A percentile compares a stretch with the other conserved stretches of the same genome.
phyloP scores from a whole-genome alignment of 2,113 vertebrate genomes.

The Apteryx mantelli region DNA sequence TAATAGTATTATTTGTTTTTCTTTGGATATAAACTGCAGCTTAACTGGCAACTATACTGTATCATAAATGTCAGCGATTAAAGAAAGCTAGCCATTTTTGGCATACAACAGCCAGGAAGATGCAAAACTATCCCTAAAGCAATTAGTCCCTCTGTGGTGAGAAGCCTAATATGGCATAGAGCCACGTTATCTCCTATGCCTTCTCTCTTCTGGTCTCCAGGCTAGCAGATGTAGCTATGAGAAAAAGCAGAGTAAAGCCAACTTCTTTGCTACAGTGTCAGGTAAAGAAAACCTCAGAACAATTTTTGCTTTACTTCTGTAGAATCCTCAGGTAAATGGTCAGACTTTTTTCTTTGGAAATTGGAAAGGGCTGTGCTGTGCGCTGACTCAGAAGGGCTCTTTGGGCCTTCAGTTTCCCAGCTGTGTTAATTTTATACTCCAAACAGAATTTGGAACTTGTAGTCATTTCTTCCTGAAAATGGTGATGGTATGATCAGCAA shows the following conservation, averaged over 20 bases:
- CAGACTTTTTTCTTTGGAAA: not conserved
- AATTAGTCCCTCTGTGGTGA: not conserved
- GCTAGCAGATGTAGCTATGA: not conserved
- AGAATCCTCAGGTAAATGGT: not conserved
- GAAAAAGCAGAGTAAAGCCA: not conserved
- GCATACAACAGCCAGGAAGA: not conserved
- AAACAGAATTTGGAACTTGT: not conserved
- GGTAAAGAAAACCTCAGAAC: not conserved
- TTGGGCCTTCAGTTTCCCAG: not conserved
- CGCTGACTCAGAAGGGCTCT: not conserved
- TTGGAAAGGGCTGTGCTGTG: not conserved
- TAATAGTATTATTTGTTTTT: not conserved
- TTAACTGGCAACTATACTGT: not conserved
- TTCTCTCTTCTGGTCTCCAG: not conserved
- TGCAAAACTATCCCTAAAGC: not conserved
- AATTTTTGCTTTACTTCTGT: not conserved
- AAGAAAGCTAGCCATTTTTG: not conserved
- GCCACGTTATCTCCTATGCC: not conserved
- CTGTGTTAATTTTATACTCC: not conserved
- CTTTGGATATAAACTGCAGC: not conserved
- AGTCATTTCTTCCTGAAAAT: not conserved
- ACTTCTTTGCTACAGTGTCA: not conserved
- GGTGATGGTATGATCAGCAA: not conserved
- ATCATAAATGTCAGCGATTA: not conserved
- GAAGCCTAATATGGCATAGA: not conserved